Evolutionary conservation across 2,797 vertebrate species (phyloP).

Genomic region (Poecilia wingei): DNA sequence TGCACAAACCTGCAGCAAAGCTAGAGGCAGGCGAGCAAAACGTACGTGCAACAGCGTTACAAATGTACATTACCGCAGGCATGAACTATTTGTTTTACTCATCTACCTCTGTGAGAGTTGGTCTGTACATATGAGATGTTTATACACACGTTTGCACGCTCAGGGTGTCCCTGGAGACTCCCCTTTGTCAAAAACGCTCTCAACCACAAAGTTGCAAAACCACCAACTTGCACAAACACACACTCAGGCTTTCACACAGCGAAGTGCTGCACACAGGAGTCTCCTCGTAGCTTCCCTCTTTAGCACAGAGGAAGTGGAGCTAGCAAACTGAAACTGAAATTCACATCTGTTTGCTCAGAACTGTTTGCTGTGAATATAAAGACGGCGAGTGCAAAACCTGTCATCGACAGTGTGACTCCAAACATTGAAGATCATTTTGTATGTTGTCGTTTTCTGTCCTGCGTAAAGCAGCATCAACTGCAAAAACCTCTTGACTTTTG

Average conservation of each 20-base stretch:
- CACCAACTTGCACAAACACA: slow-evolving; percentile 58
- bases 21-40: background rate
- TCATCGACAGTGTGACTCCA: background rate
- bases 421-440: background rate
- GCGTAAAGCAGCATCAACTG: background rate
- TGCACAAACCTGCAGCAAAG: background rate
- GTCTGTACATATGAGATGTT: slow-evolving; percentile 21
- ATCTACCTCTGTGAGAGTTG: background rate
- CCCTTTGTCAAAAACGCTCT: slow-evolving; percentile 69
- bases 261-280: slow-evolving; percentile 61
- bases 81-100: background rate
- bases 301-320: slow-evolving; percentile 73
- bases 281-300: slow-evolving; percentile 76
- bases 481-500: background rate
- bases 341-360: slow-evolving; percentile 46
- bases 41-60: background rate
- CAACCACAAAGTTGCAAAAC: slow-evolving; percentile 67
- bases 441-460: background rate
- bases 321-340: slow-evolving; percentile 77
- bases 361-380: slow-evolving; percentile 12
- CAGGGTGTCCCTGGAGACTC: slow-evolving; percentile 83
- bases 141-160: slow-evolving; percentile 18
- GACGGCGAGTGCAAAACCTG: background rate
- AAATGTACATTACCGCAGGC: background rate
- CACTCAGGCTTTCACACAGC: slow-evolving; percentile 44